Base-by-base conservation (phyloP, 2,888 invertebrate species). In the Apocheima hispidaria region DNA sequence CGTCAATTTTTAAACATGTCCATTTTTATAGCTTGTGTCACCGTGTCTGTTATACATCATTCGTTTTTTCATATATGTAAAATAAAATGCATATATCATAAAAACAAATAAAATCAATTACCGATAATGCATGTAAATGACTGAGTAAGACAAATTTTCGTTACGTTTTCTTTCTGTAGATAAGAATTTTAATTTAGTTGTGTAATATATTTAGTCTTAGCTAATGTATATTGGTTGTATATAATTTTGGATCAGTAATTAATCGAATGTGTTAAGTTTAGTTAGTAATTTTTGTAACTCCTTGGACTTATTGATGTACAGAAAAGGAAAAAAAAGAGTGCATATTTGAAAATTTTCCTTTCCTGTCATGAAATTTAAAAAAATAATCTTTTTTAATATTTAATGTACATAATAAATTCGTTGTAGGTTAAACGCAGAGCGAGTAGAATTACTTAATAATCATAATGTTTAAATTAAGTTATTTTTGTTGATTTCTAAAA, bases 161-260 rank as follows among this genome's bases (percentile, higher is more conserved):
- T 53, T 55, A 43, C 35, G 54, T 56, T 56, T 52, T 56, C 36
- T 40, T 53, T 58, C 40, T 59, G 36, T 44, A 33, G 21, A 55
- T 61, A 55, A 30, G 20, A 58, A 57, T 58, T 65, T 68, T 49
- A 41, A 53, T 20, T 65, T 65, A 61, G 54, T 70, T 68, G 67
- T 79, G 69, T 81, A 76, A 71, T 62, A 66, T 75, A 75, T 72
- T 79, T 81, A 81, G 71, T 76, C 76, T 81, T 30, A 51, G 28
- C n/a, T 51, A 70, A 73, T 91, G 89, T 92, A 90, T 83, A 92
- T 90, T 90, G 90, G 87, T 90, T 92, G 92, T 92, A 92, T 79
- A 92, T 91, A 90, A 83, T 86, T 82, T 84, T 81, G 77, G 70
- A 82, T 77, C 72, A 74, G 66, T 74, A 65, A 70, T 61, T 75